Conservation (phyloP, 2,888 invertebrate genomes). For the Alviniconcha strummeri region DNA sequence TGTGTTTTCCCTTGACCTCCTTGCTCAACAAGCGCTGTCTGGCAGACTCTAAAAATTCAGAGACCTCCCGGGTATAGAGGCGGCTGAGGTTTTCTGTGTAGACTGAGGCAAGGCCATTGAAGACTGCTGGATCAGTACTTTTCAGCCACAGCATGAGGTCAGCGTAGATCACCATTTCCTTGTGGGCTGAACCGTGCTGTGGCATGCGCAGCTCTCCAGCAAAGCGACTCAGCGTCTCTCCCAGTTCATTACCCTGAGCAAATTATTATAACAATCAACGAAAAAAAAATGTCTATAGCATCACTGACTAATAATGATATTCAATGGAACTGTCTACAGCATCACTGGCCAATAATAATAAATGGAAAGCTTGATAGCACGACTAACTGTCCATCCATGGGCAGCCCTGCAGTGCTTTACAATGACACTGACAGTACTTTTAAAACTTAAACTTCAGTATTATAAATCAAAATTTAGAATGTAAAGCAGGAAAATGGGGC, state of each 20-base stretch:
- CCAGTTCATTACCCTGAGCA: slow-evolving; percentile 81
- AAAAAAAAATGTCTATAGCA: too few relatives aligned
- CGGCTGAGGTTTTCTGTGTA: slow-evolving; percentile 90
- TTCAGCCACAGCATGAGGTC: slow-evolving; percentile 95
- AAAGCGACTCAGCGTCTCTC: slow-evolving; percentile 77
- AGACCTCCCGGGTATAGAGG: slow-evolving; percentile 90
- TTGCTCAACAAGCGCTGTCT: slow-evolving; percentile 74
- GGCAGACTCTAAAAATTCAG: slow-evolving; percentile 85
- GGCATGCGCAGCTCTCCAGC: slow-evolving; percentile 80
- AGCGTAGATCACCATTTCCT: slow-evolving; percentile 89
- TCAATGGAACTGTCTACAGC: too few relatives aligned
- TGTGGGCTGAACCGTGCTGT: slow-evolving; percentile 86
- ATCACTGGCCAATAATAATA: too few relatives aligned
- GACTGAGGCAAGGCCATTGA: slow-evolving; percentile 85
- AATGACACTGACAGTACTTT: too few relatives aligned
- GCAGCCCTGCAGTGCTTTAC: too few relatives aligned
- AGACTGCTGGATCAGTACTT: slow-evolving; percentile 86
- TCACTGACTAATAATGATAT: too few relatives aligned
- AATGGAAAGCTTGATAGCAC: too few relatives aligned
- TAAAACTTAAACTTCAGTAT: too few relatives aligned
- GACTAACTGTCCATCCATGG: too few relatives aligned
- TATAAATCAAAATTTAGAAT: too few relatives aligned
- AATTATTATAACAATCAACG: neutral
- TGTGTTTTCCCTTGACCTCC: slow-evolving; percentile 46
- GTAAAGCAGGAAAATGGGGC: too few relatives aligned